Evolutionary conservation across 2,888 invertebrate species (phyloP).

Genomic region (Doris montereyensis): DNA sequence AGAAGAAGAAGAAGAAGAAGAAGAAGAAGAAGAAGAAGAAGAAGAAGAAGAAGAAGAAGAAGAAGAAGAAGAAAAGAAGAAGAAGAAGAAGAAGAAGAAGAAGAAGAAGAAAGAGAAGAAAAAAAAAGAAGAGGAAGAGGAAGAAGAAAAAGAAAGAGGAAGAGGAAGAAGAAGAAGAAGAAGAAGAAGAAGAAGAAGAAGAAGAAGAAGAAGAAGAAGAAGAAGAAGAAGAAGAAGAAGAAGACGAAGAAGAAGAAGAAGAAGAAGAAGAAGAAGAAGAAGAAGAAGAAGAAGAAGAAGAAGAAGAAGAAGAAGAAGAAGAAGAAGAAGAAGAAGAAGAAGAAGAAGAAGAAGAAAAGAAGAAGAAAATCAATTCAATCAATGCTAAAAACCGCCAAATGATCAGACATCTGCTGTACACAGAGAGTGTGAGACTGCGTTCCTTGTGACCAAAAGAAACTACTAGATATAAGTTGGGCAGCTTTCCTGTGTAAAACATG

Average conservation of each 20-base stretch:
- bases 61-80: conserved; percentile 15
- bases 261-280: background rate
- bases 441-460: too few relatives aligned
- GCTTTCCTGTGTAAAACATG: too few relatives aligned
- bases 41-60: conserved; percentile 23
- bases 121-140: conserved; percentile 3
- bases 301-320: background rate
- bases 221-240: background rate
- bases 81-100: conserved; percentile 2
- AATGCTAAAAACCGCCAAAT: too few relatives aligned
- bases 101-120: background rate
- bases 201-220: background rate
- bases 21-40: conserved; percentile 5
- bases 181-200: background rate
- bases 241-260: background rate
- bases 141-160: conserved; percentile 18
- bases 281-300: background rate
- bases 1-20: too few relatives aligned
- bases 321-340: background rate
- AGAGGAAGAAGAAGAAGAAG: conserved; percentile 1
- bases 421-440: too few relatives aligned
- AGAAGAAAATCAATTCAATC: background rate
- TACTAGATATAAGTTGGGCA: too few relatives aligned
- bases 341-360: background rate
- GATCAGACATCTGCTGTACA: too few relatives aligned